Evolutionary conservation across 2,888 invertebrate species (phyloP).

Genomic region (Malachius bipustulatus): DNA sequence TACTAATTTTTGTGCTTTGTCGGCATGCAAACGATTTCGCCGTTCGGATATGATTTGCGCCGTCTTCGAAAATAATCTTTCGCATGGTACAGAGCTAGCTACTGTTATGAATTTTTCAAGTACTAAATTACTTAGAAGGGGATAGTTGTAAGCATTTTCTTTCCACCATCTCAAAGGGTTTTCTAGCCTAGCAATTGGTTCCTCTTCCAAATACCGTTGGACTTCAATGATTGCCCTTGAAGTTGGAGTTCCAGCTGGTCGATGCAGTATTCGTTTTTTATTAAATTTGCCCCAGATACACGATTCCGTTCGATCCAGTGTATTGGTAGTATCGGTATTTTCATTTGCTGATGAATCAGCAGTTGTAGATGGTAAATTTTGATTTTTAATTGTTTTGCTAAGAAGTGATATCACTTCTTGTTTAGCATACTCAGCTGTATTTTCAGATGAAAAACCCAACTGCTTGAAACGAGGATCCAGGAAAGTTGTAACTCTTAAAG

Average conservation of each 20-base stretch:
- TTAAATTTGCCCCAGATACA: not conserved
- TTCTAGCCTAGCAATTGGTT: not conserved
- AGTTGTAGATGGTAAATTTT: no score
- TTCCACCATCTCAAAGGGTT: slow-evolving; percentile 12
- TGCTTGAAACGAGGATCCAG: slow-evolving; percentile 11
- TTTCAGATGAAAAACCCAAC: slow-evolving; percentile 8
- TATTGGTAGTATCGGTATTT: slow-evolving; percentile 1
- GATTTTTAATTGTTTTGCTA: no score
- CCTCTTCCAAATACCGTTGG: slow-evolving; percentile 9
- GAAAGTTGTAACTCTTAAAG: slow-evolving; percentile 10
- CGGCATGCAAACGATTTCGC: slow-evolving; percentile 10
- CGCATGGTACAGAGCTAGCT: slow-evolving; percentile 14
- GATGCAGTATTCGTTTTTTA: not conserved
- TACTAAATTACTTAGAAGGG: slow-evolving; percentile 7
- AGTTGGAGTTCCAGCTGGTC: not conserved
- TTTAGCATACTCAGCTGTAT: slow-evolving; percentile 4
- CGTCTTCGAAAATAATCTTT: slow-evolving; percentile 11
- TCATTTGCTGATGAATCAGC: no score
- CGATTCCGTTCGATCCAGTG: not conserved
- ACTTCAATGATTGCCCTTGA: slow-evolving; percentile 7
- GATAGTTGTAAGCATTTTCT: slow-evolving; percentile 10
- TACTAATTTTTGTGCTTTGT: slow-evolving; percentile 10
- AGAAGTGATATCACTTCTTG: no score
- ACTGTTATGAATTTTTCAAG: slow-evolving; percentile 8
- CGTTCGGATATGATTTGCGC: slow-evolving; percentile 10